phyloP scores from a whole-genome alignment of 2,113 vertebrate genomes.

The Otolemur garnettii region DNA sequence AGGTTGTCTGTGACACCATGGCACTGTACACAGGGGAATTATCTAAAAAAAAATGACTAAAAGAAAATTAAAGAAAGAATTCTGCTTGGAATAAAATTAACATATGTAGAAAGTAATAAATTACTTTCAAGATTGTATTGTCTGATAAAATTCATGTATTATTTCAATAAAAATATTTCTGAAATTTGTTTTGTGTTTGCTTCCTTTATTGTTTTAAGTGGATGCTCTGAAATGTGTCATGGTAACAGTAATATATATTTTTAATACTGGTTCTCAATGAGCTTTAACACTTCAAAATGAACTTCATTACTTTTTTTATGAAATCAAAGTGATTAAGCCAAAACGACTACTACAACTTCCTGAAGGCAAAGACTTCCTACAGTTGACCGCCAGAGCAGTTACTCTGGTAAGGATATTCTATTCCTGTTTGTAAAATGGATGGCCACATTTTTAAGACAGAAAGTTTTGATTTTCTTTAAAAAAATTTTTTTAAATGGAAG shows the following conservation, averaged over 20 bases:
- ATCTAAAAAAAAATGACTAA: too few relatives aligned
- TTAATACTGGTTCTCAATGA: neutral
- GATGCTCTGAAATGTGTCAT: slow-evolving; percentile 14
- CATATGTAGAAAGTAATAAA: too few relatives aligned
- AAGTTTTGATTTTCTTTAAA: neutral
- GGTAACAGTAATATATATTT: neutral
- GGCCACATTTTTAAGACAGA: neutral
- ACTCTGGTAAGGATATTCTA: neutral
- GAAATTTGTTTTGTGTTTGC: neutral
- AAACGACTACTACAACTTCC: neutral
- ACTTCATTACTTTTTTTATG: neutral
- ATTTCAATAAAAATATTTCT: slow-evolving; percentile 25
- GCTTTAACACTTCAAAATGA: neutral
- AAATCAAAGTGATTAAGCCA: slow-evolving; percentile 16
- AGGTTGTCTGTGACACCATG: too few relatives aligned
- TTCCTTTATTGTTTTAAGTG: neutral
- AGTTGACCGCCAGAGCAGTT: neutral
- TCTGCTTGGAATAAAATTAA: too few relatives aligned
- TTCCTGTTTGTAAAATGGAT: neutral
- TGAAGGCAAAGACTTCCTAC: neutral
- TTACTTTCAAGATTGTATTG: neutral
- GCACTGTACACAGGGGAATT: too few relatives aligned
- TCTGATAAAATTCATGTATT: slow-evolving; percentile 28
- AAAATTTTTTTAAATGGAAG: neutral
- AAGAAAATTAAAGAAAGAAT: too few relatives aligned